Evolutionary conservation across 2,888 invertebrate species (phyloP).

Genomic region (Eugnorisma glareosa): DNA sequence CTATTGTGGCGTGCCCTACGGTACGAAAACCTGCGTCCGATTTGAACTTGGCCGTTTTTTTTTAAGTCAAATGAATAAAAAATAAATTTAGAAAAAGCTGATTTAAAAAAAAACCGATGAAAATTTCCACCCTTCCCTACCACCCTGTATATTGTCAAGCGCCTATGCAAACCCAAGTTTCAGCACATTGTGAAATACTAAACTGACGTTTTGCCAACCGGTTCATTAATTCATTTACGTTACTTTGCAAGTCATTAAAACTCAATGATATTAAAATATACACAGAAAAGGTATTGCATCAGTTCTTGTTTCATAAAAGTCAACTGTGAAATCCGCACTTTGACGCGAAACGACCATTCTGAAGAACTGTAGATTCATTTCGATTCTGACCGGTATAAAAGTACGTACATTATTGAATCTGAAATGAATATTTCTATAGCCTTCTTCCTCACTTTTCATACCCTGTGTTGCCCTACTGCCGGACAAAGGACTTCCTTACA

Average conservation of each 20-base stretch:
- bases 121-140: no score
- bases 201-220: not conserved
- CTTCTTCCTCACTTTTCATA: not conserved
- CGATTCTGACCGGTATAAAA: conserved; percentile 1
- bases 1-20: no score
- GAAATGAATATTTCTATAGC: not conserved
- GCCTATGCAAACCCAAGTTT: not conserved
- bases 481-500: conserved; percentile 32
- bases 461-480: conserved; percentile 17
- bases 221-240: conserved; percentile 18
- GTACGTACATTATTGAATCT: conserved; percentile 4
- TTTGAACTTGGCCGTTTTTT: no score
- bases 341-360: conserved; percentile 1
- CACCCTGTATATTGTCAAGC: not conserved
- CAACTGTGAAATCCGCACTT: conserved; percentile 34
- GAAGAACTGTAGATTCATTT: not conserved
- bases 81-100: no score
- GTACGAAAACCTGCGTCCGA: no score
- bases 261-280: conserved; percentile 37
- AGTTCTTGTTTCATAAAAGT: conserved; percentile 24
- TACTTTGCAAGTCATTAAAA: conserved; percentile 39
- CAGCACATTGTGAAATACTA: conserved; percentile 28
- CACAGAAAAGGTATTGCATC: conserved; percentile 18
- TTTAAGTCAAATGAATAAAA: not conserved
- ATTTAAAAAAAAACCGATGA: no score